Conservation (phyloP, 1,140 invertebrate genomes). For the Brachionus rotundiformis region DNA sequence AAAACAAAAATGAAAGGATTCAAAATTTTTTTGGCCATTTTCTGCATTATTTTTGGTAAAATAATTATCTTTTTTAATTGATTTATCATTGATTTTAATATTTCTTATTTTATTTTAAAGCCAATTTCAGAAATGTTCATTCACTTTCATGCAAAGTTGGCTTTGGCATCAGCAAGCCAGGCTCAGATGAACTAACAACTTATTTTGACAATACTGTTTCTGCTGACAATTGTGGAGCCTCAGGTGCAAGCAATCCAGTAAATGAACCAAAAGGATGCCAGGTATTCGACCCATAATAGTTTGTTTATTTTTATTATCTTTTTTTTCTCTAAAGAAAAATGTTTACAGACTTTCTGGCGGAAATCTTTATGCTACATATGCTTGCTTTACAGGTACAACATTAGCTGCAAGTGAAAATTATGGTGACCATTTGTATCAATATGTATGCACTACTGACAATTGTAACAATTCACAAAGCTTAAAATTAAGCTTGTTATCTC, state of each 20-base stretch:
- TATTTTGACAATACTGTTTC: neutral
- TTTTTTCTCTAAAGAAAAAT: neutral
- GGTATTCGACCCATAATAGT: neutral
- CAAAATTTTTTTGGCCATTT: no score
- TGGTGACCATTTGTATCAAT: neutral
- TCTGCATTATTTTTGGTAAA: neutral
- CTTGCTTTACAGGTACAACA: neutral
- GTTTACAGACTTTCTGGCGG: neutral
- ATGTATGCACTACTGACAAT: neutral
- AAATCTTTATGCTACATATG: neutral
- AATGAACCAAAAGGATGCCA: neutral
- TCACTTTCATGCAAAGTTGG: neutral
- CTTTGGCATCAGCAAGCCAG: neutral
- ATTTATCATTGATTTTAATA: no score
- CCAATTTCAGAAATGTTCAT: neutral
- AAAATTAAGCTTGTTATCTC: neutral
- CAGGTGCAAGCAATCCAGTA: neutral
- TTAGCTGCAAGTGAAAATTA: neutral
- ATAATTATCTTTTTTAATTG: neutral
- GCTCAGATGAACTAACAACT: neutral
- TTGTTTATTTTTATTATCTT: neutral
- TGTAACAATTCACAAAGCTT: neutral
- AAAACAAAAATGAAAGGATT: no score
- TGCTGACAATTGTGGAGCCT: neutral
- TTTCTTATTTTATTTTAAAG: neutral